Evolutionary conservation across 2,113 vertebrate species (phyloP).

Genomic region (Lophochroa leadbeateri): DNA sequence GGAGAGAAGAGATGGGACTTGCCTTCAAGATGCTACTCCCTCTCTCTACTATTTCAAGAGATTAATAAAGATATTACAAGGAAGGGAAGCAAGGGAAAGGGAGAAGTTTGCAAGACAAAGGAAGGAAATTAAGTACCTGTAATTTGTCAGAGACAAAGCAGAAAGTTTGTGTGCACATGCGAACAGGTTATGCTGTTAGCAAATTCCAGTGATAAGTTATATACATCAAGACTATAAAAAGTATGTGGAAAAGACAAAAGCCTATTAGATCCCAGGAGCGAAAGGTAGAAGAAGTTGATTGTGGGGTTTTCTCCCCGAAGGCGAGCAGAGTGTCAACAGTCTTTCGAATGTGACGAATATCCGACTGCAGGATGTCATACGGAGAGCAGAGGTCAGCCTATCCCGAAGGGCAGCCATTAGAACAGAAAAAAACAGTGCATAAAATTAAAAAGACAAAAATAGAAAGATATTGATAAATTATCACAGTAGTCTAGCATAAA

Average conservation of each 20-base stretch:
- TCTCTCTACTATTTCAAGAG: slow-evolving; percentile 22
- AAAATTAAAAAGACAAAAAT: slow-evolving; percentile 77
- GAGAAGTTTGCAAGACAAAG: slow-evolving; percentile 56
- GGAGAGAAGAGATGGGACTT: slow-evolving; percentile 9
- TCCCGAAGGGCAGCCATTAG: slow-evolving; percentile 76
- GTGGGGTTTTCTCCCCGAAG: slow-evolving; percentile 82
- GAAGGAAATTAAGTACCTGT: slow-evolving; percentile 68
- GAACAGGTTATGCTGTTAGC: slow-evolving; percentile 81
- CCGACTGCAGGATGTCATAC: slow-evolving; percentile 92
- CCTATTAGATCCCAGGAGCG: slow-evolving; percentile 92
- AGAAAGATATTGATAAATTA: slow-evolving; percentile 67
- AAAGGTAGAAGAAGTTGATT: slow-evolving; percentile 86
- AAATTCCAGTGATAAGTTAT: slow-evolving; percentile 90
- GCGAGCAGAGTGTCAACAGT: slow-evolving; percentile 86
- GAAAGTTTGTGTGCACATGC: slow-evolving; percentile 66
- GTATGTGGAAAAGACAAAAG: slow-evolving; percentile 90
- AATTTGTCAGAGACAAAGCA: slow-evolving; percentile 66
- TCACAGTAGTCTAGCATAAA: slow-evolving; percentile 67
- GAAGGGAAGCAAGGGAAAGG: slow-evolving; percentile 39
- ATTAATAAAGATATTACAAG: slow-evolving; percentile 51
- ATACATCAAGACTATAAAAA: slow-evolving; percentile 89
- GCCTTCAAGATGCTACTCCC: slow-evolving; percentile 24
- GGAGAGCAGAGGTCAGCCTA: slow-evolving; percentile 95
- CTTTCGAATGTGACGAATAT: slow-evolving; percentile 85
- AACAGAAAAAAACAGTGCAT: slow-evolving; percentile 81